phyloP scores from a whole-genome alignment of 1,140 invertebrate species.

The Tetramorium alpestre region DNA sequence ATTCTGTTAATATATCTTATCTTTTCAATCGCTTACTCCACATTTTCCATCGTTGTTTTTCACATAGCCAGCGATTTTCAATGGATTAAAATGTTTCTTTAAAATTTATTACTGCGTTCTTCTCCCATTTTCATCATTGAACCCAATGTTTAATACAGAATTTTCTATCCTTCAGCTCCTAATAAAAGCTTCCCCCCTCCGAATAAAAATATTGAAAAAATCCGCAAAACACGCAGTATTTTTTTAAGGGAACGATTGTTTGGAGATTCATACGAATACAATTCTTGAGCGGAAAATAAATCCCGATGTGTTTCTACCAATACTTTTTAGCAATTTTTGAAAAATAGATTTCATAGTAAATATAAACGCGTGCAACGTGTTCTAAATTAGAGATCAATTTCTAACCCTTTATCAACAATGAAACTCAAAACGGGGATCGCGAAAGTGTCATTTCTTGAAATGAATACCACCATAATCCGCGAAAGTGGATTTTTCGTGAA shows the following conservation, averaged over 20 bases:
- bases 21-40: not conserved
- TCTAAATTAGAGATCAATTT: not conserved
- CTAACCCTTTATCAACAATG: slow-evolving; percentile 21
- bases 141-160: not conserved
- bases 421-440: slow-evolving; percentile 14
- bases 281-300: not conserved
- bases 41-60: not conserved
- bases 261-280: not conserved
- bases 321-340: not conserved
- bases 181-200: not conserved
- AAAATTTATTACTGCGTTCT: not conserved
- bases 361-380: not conserved
- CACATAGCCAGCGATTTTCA: not conserved
- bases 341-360: not conserved
- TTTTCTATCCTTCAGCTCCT: not conserved
- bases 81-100: not conserved
- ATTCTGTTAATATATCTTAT: not conserved
- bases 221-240: not conserved
- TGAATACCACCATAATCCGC: slow-evolving; percentile 21
- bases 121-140: not conserved
- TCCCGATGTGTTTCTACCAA: not conserved
- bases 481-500: slow-evolving; percentile 38
- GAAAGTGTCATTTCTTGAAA: slow-evolving; percentile 8
- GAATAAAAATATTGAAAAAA: not conserved
- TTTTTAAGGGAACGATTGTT: not conserved